Evolutionary conservation across 2,113 vertebrate species (phyloP).

Genomic region (Brachionichthys hirsutus): DNA sequence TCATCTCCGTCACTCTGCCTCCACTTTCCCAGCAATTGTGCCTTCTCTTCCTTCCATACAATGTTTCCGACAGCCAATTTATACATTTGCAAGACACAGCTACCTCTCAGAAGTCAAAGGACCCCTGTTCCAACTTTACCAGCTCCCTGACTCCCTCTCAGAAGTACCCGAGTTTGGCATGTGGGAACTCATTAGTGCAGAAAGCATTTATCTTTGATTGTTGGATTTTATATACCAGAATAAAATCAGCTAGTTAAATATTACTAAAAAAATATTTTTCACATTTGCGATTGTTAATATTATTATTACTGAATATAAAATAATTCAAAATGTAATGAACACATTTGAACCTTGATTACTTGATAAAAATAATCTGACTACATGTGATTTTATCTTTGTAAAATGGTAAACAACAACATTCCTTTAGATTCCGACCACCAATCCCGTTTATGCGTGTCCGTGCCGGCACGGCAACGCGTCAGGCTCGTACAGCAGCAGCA

Average conservation of each 20-base stretch:
- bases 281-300: too few relatives aligned
- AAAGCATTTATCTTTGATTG: too few relatives aligned
- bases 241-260: too few relatives aligned
- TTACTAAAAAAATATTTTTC: too few relatives aligned
- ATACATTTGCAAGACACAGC: slow-evolving; percentile 67
- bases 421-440: too few relatives aligned
- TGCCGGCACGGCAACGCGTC: too few relatives aligned
- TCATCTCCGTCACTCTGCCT: slow-evolving; percentile 50
- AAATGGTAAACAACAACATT: too few relatives aligned
- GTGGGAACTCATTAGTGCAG: background rate
- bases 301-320: too few relatives aligned
- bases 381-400: too few relatives aligned
- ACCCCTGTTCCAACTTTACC: slow-evolving; percentile 16
- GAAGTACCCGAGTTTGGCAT: slow-evolving; percentile 17
- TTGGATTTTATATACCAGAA: too few relatives aligned
- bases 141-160: slow-evolving; percentile 15
- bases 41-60: slow-evolving; percentile 42
- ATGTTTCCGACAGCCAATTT: slow-evolving; percentile 72
- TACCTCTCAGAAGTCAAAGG: slow-evolving; percentile 53
- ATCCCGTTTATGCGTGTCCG: too few relatives aligned
- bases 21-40: slow-evolving; percentile 46
- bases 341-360: background rate
- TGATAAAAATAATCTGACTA: background rate
- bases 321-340: background rate
- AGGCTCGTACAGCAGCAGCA: too few relatives aligned